Evolutionary conservation across 2,888 invertebrate species (phyloP).

Genomic region (Agrochola macilenta): DNA sequence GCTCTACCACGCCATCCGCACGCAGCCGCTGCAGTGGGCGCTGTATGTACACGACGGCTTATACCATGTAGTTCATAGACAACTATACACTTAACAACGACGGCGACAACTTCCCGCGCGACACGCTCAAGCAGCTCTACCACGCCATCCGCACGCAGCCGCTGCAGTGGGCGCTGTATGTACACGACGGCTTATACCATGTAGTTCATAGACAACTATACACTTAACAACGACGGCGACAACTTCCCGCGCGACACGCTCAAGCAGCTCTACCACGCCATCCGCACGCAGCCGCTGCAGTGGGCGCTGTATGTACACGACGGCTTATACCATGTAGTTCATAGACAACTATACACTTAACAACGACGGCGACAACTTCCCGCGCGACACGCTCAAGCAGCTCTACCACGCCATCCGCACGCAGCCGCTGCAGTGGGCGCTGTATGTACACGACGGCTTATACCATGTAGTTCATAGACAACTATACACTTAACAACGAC

Average conservation of each 20-base stretch:
- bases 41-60: slow-evolving; percentile 70
- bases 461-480: background rate
- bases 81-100: slow-evolving; percentile 93
- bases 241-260: slow-evolving; percentile 98
- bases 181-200: background rate
- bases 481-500: slow-evolving; percentile 93
- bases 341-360: too few species aligned
- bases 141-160: slow-evolving; percentile 98
- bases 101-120: slow-evolving; percentile 98
- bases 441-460: slow-evolving; percentile 68
- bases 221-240: slow-evolving; percentile 97
- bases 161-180: slow-evolving; percentile 95
- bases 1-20: slow-evolving; percentile 98
- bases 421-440: slow-evolving; percentile 98
- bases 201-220: background rate
- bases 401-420: slow-evolving; percentile 98
- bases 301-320: slow-evolving; percentile 92
- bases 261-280: slow-evolving; percentile 98
- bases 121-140: slow-evolving; percentile 98
- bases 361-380: slow-evolving; percentile 99
- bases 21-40: slow-evolving; percentile 98
- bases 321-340: background rate
- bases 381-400: slow-evolving; percentile 97
- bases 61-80: background rate
- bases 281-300: slow-evolving; percentile 97